A percentile compares a stretch with the other conserved stretches of the same genome.
phyloP scores from a whole-genome alignment of 2,797 vertebrate species.

The Telmatherina bonti region DNA sequence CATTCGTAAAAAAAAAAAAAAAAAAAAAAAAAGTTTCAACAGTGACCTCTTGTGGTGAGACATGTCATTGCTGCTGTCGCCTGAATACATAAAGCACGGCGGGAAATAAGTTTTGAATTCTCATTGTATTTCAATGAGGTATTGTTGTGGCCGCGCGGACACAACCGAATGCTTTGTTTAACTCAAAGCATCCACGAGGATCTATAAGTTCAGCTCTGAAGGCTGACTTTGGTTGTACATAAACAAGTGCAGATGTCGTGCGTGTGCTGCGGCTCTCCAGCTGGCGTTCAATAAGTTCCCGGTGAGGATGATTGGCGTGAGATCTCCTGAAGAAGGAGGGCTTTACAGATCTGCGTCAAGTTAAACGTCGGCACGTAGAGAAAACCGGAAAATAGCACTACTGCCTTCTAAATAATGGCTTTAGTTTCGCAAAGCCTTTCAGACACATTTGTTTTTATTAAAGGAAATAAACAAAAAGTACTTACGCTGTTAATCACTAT shows the following conservation, averaged over 20 bases:
- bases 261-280: conserved; percentile 26
- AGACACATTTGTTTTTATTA: too few relatives aligned
- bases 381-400: not conserved
- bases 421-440: too few relatives aligned
- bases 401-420: conserved; percentile 34
- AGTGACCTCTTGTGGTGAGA: conserved; percentile 54
- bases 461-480: too few relatives aligned
- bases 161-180: not conserved
- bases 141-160: not conserved
- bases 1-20: too few relatives aligned
- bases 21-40: not conserved
- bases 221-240: not conserved
- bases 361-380: not conserved
- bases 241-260: not conserved
- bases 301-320: conserved; percentile 68
- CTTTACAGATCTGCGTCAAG: conserved; percentile 13
- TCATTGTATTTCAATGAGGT: conserved; percentile 12
- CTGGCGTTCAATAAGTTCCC: conserved; percentile 58
- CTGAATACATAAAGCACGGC: conserved; percentile 38
- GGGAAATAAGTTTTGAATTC: conserved; percentile 42
- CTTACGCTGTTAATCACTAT: too few relatives aligned
- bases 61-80: too few relatives aligned
- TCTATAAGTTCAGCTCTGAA: not conserved
- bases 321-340: conserved; percentile 68
- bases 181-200: too few relatives aligned